Evolutionary conservation across 2,797 vertebrate genomes (phyloP).

Genomic region (Neosilurus hyrtlii): DNA sequence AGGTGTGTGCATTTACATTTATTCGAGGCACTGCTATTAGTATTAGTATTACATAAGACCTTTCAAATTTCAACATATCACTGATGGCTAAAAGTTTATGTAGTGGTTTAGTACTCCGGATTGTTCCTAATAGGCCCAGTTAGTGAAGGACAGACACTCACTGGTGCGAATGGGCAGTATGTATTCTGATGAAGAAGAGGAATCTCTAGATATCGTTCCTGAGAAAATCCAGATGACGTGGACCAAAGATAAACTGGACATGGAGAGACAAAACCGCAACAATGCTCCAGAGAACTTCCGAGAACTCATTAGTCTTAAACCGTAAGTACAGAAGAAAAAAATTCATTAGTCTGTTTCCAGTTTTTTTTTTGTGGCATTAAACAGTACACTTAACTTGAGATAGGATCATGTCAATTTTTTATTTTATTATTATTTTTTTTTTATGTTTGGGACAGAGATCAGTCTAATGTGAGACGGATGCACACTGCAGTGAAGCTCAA

Average conservation of each 20-base stretch:
- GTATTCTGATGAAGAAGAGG: constrained; percentile 95
- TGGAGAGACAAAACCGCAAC: constrained; percentile 80
- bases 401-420: not conserved
- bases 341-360: not conserved
- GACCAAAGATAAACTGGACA: constrained; percentile 87
- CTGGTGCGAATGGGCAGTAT: constrained; percentile 89
- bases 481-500: constrained; percentile 98
- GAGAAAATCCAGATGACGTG: constrained; percentile 97
- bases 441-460: constrained; percentile 76
- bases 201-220: constrained; percentile 77
- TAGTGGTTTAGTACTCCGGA: not conserved
- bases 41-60: not conserved
- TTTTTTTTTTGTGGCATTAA: not conserved
- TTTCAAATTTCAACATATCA: not conserved
- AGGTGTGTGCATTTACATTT: constrained; percentile 71
- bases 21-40: not conserved
- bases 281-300: constrained; percentile 87
- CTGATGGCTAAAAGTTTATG: not conserved
- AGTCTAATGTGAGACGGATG: constrained; percentile 95
- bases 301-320: constrained; percentile 94
- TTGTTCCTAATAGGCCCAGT: constrained; percentile 79
- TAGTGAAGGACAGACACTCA: constrained; percentile 95
- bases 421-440: constrained; percentile 3
- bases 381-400: not conserved
- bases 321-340: constrained; percentile 75